A percentile compares a stretch with the other conserved stretches of the same genome.
Evolutionary conservation across 2,888 invertebrate species (phyloP).

Genomic region (Bursaphelenchus okinawaensis): DNA sequence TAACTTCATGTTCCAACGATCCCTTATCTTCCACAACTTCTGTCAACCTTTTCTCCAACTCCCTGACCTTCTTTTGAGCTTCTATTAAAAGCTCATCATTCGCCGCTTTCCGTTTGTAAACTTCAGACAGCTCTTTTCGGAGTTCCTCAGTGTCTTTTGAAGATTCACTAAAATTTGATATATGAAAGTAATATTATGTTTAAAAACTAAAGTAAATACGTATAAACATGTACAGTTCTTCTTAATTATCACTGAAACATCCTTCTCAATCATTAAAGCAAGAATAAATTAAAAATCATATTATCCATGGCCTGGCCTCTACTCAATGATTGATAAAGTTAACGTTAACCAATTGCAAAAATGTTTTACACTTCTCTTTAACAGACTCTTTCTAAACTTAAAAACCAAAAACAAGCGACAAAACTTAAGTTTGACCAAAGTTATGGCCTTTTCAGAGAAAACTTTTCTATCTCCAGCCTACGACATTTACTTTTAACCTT

Average conservation of each 20-base stretch:
- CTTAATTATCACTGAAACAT: no score
- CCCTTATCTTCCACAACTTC: conserved; percentile 1
- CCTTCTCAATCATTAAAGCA: no score
- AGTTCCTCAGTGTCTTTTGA: conserved; percentile 18
- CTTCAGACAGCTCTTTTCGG: conserved; percentile 31
- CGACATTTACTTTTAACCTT: background rate
- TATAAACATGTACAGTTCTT: no score
- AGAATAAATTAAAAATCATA: background rate
- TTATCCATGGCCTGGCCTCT: background rate
- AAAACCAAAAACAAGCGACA: no score
- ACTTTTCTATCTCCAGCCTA: background rate
- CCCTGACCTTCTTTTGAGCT: conserved; percentile 24
- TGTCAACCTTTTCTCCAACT: conserved; percentile 17
- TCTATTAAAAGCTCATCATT: conserved; percentile 50
- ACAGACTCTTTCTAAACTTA: no score
- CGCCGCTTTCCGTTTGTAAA: conserved; percentile 38
- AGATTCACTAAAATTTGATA: background rate
- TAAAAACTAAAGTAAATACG: no score
- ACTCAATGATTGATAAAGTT: no score
- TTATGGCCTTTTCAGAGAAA: no score
- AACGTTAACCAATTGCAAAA: no score
- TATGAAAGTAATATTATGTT: no score
- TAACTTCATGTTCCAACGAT: conserved; percentile 6
- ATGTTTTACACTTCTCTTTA: no score
- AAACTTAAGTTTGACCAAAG: no score